A percentile compares a stretch with the other conserved stretches of the same genome.
These are phyloP conservation scores for Heteropelma amictum DNA, from an alignment of 2,888 invertebrate species.

Conservation along the genomic window DNA sequence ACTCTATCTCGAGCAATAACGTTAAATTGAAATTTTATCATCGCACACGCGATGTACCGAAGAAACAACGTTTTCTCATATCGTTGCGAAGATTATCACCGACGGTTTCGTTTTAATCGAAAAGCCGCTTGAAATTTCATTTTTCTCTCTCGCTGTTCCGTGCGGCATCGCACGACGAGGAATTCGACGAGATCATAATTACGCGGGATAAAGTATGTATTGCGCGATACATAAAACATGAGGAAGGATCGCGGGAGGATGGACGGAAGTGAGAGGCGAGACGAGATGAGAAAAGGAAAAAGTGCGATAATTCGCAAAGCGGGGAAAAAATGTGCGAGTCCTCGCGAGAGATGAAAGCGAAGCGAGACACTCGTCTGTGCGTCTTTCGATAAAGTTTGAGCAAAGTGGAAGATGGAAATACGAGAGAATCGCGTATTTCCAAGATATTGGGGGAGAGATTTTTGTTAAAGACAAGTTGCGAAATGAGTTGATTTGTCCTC, in stretches of 20 bases:
- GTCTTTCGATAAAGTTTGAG: slow-evolving; percentile 7
- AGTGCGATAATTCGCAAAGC: slow-evolving; percentile 1
- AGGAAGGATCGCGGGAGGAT: background rate
- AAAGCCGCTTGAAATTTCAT: too few relatives aligned
- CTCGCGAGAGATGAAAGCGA: slow-evolving; percentile 20
- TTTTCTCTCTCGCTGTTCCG: background rate
- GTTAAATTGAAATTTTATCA: too few relatives aligned
- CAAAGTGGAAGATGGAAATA: slow-evolving; percentile 1
- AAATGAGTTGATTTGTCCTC: slow-evolving; percentile 45
- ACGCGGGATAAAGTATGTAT: too few relatives aligned
- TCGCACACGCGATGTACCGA: too few relatives aligned
- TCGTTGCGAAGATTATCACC: too few relatives aligned
- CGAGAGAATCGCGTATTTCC: background rate
- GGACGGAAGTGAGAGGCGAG: background rate
- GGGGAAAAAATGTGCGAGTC: slow-evolving; percentile 9
- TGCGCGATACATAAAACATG: slow-evolving; percentile 33
- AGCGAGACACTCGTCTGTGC: slow-evolving; percentile 6
- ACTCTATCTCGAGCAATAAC: too few relatives aligned
- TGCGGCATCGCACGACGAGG: background rate
- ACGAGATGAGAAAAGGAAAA: background rate
- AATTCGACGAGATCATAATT: background rate
- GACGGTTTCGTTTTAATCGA: too few relatives aligned
- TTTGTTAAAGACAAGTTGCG: slow-evolving; percentile 35
- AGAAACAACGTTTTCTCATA: too few relatives aligned
- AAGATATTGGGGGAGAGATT: background rate